These are phyloP conservation scores for Euspilapteryx auroguttella DNA, from an alignment of 2,888 invertebrate genomes.

Conservation along the genomic window DNA sequence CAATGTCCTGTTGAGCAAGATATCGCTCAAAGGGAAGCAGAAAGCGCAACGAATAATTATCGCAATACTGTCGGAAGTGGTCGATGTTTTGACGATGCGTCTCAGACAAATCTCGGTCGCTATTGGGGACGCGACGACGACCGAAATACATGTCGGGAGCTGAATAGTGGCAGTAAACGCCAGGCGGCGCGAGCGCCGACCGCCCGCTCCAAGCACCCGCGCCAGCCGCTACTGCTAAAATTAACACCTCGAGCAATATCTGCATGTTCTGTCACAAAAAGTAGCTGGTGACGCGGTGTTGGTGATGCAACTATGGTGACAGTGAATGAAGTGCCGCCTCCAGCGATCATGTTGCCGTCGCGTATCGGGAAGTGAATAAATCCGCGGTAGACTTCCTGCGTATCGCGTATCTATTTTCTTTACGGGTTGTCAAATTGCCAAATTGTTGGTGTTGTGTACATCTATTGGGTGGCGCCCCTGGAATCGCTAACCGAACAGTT, in stretches of 20 bases:
- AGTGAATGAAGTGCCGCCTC: slow-evolving; percentile 37
- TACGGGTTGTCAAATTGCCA: slow-evolving; percentile 46
- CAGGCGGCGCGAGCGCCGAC: slow-evolving; percentile 50
- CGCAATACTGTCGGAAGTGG: slow-evolving; percentile 34
- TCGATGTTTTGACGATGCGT: slow-evolving; percentile 44
- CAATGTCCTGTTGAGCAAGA: no score
- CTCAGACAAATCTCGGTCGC: slow-evolving; percentile 46
- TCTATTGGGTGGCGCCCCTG: slow-evolving; percentile 9
- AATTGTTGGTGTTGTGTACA: slow-evolving; percentile 13
- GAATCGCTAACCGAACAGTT: neutral
- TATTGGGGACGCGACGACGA: slow-evolving; percentile 50
- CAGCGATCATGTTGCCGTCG: no score
- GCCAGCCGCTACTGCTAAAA: neutral
- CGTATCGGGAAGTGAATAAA: slow-evolving; percentile 29
- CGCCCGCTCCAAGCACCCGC: slow-evolving; percentile 17
- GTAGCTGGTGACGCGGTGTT: slow-evolving; percentile 14
- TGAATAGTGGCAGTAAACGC: slow-evolving; percentile 49
- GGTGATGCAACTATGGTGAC: neutral
- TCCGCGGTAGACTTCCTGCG: slow-evolving; percentile 33
- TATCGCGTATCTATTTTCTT: slow-evolving; percentile 41
- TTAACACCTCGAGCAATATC: slow-evolving; percentile 27
- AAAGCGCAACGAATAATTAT: no score
- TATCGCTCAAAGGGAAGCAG: no score
- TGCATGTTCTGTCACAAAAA: slow-evolving; percentile 41
- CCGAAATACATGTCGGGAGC: slow-evolving; percentile 49